Percentiles rank a stretch among this genome's conserved stretches.
phyloP scores from a whole-genome alignment of 1,140 invertebrate species.

The Anastrepha obliqua region DNA sequence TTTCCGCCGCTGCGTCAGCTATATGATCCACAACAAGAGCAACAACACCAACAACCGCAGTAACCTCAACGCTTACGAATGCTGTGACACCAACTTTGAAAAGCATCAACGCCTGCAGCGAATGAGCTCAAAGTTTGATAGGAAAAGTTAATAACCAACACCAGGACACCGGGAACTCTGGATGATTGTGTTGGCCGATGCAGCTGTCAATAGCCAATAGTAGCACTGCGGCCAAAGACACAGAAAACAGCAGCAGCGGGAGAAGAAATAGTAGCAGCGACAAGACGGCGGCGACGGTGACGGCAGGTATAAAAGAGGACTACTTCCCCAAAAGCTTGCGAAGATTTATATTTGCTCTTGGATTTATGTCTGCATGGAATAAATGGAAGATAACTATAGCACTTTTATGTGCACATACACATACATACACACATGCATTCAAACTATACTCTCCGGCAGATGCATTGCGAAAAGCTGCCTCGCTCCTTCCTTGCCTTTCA shows the following conservation, averaged over 20 bases:
- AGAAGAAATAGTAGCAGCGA: not conserved
- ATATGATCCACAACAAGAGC: not conserved
- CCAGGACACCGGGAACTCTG: not conserved
- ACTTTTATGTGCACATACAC: too few relatives aligned
- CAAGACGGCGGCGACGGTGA: not conserved
- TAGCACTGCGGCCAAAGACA: not conserved
- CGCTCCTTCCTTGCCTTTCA: not conserved
- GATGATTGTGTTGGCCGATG: not conserved
- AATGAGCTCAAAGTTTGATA: slow-evolving; percentile 49
- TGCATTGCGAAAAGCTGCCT: not conserved
- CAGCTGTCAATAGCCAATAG: slow-evolving; percentile 43
- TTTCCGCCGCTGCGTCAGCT: not conserved
- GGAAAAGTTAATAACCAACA: slow-evolving; percentile 44
- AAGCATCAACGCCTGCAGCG: slow-evolving; percentile 47
- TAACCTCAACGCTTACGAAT: not conserved
- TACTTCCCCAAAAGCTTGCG: not conserved
- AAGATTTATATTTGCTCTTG: slow-evolving; percentile 24
- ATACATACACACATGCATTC: not conserved
- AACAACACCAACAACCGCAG: not conserved
- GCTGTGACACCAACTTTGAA: slow-evolving; percentile 48
- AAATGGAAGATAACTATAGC: not conserved
- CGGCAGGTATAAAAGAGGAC: not conserved
- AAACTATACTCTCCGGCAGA: not conserved
- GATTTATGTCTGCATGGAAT: slow-evolving; percentile 29
- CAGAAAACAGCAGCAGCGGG: not conserved